These are phyloP conservation scores for Myripristis jacobus DNA, from an alignment of 2,797 vertebrate species.

Conservation along the genomic window DNA sequence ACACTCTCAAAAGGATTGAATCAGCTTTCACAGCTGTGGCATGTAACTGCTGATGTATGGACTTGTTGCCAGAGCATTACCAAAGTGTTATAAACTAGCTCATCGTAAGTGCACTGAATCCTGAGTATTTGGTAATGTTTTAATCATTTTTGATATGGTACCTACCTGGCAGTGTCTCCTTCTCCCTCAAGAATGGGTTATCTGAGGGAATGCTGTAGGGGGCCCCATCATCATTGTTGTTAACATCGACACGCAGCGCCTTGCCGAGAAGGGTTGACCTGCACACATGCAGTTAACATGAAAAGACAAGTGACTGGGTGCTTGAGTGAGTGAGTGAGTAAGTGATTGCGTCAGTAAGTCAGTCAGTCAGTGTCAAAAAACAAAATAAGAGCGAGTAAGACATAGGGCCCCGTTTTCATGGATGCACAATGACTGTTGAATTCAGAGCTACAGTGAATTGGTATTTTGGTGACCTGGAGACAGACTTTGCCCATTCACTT, in stretches of 20 bases:
- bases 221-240: constrained; percentile 77
- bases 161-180: constrained; percentile 71
- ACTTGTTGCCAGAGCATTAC: too few relatives aligned
- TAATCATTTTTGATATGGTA: background rate
- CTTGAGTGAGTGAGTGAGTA: background rate
- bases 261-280: constrained; percentile 87
- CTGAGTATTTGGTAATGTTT: background rate
- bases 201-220: constrained; percentile 86
- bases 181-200: constrained; percentile 85
- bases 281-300: constrained; percentile 3
- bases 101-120: background rate
- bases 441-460: too few relatives aligned
- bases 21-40: background rate
- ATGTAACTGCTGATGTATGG: background rate
- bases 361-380: too few relatives aligned
- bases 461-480: too few relatives aligned
- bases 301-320: background rate
- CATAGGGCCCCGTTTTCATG: too few relatives aligned
- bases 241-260: constrained; percentile 83
- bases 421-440: too few relatives aligned
- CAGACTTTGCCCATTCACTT: too few relatives aligned
- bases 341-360: background rate
- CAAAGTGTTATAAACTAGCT: too few relatives aligned
- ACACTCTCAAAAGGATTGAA: background rate
- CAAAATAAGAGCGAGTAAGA: too few relatives aligned